These are phyloP conservation scores for western clawed frog (Xenopus tropicalis) DNA, from an alignment of 2,113 vertebrate genomes.

Conservation along the genomic window DNA sequence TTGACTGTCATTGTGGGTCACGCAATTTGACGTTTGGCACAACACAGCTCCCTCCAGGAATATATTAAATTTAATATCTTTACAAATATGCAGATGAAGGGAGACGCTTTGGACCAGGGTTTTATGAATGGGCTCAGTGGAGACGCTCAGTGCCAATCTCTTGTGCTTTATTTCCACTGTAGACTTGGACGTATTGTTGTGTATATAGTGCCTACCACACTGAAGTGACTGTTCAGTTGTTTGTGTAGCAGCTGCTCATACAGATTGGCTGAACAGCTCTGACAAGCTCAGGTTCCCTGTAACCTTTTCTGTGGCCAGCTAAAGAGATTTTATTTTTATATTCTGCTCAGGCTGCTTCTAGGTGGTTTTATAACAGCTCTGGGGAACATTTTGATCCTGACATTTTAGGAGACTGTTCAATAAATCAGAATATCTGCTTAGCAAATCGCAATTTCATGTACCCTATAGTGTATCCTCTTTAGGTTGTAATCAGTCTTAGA, in stretches of 20 bases:
- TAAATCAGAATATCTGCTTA: constrained; percentile 1
- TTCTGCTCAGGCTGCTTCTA: constrained; percentile 48
- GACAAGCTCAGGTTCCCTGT: constrained; percentile 55
- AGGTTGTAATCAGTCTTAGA: no score
- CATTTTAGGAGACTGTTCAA: constrained; percentile 13
- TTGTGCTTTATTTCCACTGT: neutral
- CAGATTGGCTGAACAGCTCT: neutral
- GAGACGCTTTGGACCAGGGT: neutral
- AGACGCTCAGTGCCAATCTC: constrained; percentile 2
- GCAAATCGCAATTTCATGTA: neutral
- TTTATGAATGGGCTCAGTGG: constrained; percentile 20
- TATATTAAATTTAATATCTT: constrained; percentile 8
- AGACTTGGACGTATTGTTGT: constrained; percentile 7
- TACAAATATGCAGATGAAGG: constrained; percentile 5
- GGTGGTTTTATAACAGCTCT: neutral
- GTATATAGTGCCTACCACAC: neutral
- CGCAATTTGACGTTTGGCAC: neutral
- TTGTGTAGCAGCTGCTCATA: constrained; percentile 25
- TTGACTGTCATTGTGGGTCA: neutral
- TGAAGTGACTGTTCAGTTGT: neutral
- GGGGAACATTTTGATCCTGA: constrained; percentile 27
- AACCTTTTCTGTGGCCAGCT: constrained; percentile 55
- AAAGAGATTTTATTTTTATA: constrained; percentile 34
- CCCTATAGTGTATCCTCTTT: no score
- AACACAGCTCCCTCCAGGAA: constrained; percentile 8